These are phyloP conservation scores for Homarus gammarus DNA, from an alignment of 2,888 invertebrate species.

Conservation along the genomic window DNA sequence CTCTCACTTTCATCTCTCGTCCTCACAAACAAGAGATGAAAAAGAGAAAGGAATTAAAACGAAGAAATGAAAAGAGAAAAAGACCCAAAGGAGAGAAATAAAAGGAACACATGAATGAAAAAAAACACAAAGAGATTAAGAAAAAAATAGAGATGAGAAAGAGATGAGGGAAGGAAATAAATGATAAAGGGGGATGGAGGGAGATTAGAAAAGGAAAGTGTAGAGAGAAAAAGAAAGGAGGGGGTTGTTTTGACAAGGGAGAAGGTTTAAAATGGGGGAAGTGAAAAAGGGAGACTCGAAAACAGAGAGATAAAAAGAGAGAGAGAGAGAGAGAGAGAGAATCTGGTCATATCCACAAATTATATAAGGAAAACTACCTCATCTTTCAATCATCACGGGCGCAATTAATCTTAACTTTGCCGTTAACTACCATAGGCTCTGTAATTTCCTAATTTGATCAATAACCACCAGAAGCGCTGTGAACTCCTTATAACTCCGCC, in stretches of 20 bases:
- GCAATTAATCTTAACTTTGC: too few relatives aligned
- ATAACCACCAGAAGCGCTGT: too few relatives aligned
- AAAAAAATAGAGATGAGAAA: conserved; percentile 26
- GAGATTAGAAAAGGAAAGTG: conserved; percentile 19
- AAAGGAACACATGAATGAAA: conserved; percentile 13
- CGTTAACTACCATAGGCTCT: too few relatives aligned
- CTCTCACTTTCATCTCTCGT: not conserved
- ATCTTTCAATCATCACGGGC: too few relatives aligned
- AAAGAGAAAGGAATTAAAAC: conserved; percentile 26
- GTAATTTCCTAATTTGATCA: too few relatives aligned
- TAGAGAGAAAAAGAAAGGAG: not conserved
- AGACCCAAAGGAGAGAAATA: conserved; percentile 14
- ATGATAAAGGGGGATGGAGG: conserved; percentile 11
- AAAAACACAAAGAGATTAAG: conserved; percentile 11
- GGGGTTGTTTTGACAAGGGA: too few relatives aligned
- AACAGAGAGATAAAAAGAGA: not conserved
- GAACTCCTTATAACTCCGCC: too few relatives aligned
- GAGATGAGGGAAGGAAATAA: conserved; percentile 1
- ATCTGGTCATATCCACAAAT: too few relatives aligned
- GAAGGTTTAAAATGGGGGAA: not conserved
- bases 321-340: not conserved
- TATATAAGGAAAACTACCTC: too few relatives aligned
- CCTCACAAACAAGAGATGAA: not conserved
- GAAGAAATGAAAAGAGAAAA: conserved; percentile 25
- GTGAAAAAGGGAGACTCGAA: not conserved